Evolutionary conservation across 1,140 invertebrate species (phyloP), one percentile per base, ranked within the genome.

Genomic region (Pseudoatta argentina): DNA sequence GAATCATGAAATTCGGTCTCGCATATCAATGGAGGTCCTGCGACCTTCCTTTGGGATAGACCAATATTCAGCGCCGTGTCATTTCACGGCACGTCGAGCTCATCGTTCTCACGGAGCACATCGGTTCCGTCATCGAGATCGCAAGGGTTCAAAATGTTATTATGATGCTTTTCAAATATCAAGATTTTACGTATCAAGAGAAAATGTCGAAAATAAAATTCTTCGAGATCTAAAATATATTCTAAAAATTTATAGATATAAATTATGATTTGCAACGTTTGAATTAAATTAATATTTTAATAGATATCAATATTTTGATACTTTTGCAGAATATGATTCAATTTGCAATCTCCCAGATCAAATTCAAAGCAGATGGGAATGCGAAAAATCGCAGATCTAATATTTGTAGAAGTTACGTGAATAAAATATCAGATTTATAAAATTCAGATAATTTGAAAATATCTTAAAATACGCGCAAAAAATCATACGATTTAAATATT

Each of bases 71-170:
- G 2, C 30, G 55, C 24, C 57, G 44, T 64, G 44, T 64, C 57
- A 76, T 85, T 85, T 85, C 81, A 85, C 71, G 44, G 81, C 27
- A 85, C 59, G 57, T 76, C 71, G 10, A 76, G 14, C 71, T 64
- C 59, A 71, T 64, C 57, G 14, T 76, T 85, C 57, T 34, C 7
- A 12, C 71, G 59, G 21, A 44, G 21, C 51, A 27, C 4, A 82
- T 82, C 30, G 44, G 12, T 24, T 8, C 24, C 21, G 16, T 63
- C 44, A 78, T 78, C 10, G 27, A 78, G 16, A 24, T 76, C 44
- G 12, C 18, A 6, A 66, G n/a, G 7, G 7, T 75, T 39, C 7
- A 3, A 39, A 39, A 59, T 39, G 39, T 66, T 78, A 66, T 34
- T 34, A 51, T 66, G 2, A 24, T 66, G 34, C 18, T 78, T 48